Conservation (phyloP, 2,113 vertebrate species). For the Anguilla japonica region DNA sequence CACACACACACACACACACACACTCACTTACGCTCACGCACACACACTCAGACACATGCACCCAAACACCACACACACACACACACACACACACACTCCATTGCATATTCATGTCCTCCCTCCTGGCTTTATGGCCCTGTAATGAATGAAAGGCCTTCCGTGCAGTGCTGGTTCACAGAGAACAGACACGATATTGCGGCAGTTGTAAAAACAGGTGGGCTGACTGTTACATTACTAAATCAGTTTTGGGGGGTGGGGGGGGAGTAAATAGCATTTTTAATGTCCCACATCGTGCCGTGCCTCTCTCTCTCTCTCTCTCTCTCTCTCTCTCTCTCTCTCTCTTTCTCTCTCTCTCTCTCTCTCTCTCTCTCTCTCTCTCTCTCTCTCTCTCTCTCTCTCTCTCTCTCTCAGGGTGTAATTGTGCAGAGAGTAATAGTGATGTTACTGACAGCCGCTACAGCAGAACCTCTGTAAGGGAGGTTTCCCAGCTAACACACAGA, state of each 20-base stretch:
- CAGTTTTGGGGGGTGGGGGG: background rate
- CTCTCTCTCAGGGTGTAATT: background rate
- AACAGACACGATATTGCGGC: background rate
- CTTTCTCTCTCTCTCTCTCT: background rate
- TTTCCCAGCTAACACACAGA: too few relatives aligned
- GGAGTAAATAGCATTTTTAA: constrained; percentile 6
- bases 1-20: too few relatives aligned
- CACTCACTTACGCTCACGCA: too few relatives aligned
- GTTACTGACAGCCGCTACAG: background rate
- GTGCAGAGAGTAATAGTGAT: background rate
- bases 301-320: background rate
- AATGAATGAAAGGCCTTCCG: background rate
- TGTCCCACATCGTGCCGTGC: background rate
- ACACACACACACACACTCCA: too few relatives aligned
- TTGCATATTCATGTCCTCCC: background rate
- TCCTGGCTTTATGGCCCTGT: background rate
- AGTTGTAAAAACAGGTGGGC: constrained; percentile 14
- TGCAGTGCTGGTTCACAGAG: background rate
- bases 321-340: too few relatives aligned
- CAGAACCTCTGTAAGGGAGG: background rate
- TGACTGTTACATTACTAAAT: background rate
- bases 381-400: background rate
- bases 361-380: background rate
- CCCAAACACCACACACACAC: too few relatives aligned
- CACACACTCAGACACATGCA: too few relatives aligned